Evolutionary conservation across 2,113 vertebrate genomes (phyloP).

Genomic region (Salvelinus sp.): DNA sequence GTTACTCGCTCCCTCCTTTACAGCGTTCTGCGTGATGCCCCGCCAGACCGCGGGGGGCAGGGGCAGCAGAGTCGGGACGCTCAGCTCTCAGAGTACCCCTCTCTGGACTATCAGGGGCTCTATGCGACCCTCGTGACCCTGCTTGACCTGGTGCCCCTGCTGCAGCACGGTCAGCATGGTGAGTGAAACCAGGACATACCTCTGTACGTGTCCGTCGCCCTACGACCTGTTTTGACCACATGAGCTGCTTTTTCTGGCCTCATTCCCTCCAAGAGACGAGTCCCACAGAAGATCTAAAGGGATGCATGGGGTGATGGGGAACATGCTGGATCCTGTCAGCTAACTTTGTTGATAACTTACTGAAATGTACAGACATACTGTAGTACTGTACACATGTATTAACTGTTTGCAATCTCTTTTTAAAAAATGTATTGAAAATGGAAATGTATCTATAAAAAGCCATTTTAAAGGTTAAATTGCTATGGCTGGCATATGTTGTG

Average conservation of each 20-base stretch:
- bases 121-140: constrained; percentile 99
- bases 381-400: too few species aligned
- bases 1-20: constrained; percentile 99
- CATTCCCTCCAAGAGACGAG: constrained; percentile 67
- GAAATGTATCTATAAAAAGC: constrained; percentile 23
- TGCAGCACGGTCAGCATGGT: constrained; percentile 99
- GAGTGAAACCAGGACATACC: constrained; percentile 79
- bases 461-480: too few species aligned
- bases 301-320: constrained; percentile 60
- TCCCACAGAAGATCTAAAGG: constrained; percentile 25
- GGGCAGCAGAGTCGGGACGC: constrained; percentile 99
- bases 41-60: constrained; percentile 92
- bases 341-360: constrained; percentile 62
- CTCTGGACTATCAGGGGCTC: constrained; percentile 99
- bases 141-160: constrained; percentile 99
- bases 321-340: constrained; percentile 72
- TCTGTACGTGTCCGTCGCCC: constrained; percentile 59
- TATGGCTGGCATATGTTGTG: not conserved
- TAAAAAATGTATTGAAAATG: constrained; percentile 12
- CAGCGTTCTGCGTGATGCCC: constrained; percentile 99
- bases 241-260: constrained; percentile 73
- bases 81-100: constrained; percentile 99
- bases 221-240: constrained; percentile 63
- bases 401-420: too few species aligned
- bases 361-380: too few species aligned